Base-by-base conservation (phyloP, 2,113 vertebrate species). In the Notarius quadriscutis region DNA sequence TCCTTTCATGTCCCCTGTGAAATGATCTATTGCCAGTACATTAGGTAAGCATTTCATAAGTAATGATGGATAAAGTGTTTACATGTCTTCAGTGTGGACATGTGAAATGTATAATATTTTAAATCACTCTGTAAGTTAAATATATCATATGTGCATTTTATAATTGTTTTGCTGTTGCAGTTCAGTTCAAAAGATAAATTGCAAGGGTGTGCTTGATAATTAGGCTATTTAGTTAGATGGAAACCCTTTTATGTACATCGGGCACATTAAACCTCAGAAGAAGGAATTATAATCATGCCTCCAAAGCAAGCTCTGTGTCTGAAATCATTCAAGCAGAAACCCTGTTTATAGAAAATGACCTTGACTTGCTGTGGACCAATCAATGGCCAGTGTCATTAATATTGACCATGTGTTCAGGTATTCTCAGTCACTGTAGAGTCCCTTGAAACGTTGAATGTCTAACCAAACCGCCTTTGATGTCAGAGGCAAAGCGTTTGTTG, bases 301-400 rank as follows among this genome's bases (percentile, higher is more conserved):
- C 14, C 11, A 63, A 77, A 78, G 72, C 27, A 71, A 86, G 55
- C 12, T 17, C 41, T 30, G 11, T 80, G 74, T 84, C 87, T 58
- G n/a, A 80, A 55, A 50, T 74, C 30, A n/a, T 50, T 72, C 30
- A 57, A 34, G 84, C 74, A 80, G 57, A 88, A 88, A 67, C 63
- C 27, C 10, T 58, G 60, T 88, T 75, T 88, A 58, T 57, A 53
- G 22, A 84, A 41, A 77, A 80, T 60, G 81, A 90, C 84, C 85
- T 84, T 80, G 78, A 25, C 53, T 83, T 84, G 85, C 85, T 48
- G 30, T 7, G 41, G 65, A 77, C 58, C 79, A 88, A 87, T 88
- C 57, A 87, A 71, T 88, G 78, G 84, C 27, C 27, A 55, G 55
- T 62, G 67, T 57, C 82, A 87, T 88, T 87, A 85, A 60, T 87